Evolutionary conservation across 2,113 vertebrate genomes (phyloP), one percentile per base, ranked within the genome.

Genomic region (Poecile atricapillus): DNA sequence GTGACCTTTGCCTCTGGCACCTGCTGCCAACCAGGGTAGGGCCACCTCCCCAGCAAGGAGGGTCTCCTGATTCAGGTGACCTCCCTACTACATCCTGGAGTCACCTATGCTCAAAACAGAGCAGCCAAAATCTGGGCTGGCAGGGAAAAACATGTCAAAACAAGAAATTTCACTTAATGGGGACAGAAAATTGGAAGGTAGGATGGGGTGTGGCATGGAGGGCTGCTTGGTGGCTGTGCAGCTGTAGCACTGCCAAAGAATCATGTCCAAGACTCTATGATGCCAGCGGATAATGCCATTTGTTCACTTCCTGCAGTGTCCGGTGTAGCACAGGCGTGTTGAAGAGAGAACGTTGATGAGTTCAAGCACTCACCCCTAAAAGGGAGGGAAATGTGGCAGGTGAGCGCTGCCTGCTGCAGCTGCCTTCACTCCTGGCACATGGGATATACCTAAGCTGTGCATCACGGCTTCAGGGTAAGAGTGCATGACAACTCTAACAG

Each of bases 321-420:
- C 25, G 46, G 25, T 37, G 63, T 5, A 60, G 30, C 67, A 80
- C 60, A 64, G n/a, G 25, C 35, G 35, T 2, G 2, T 9, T 31
- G n/a, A 82, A 81, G 56, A 50, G 28, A 73, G 17, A 77, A 71
- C 0, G 7, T 0, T 7, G 53, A 39, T 2, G 11, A 86, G 44
- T 3, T 18, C 27, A 83, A 69, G 59, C 33, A 27, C 33, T 47
- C 31, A 39, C 6, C 63, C 31, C 43, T 20, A 35, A 63, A 52
- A 77, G 58, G 24, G 27, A 82, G 31, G 53, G 49, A 64, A 88
- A 52, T 3, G 4, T 11, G 71, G 31, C 2, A 2, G 67, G 46
- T 2, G 4, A 87, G 64, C 0, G 0, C 44, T 81, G 60, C 53
- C 27, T 2, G 5, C 62, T 53, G 79, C 0, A 0, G 21, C 63